Conservation (phyloP, 2,113 vertebrate genomes). For the Stomatorhinus ivindoensis region DNA sequence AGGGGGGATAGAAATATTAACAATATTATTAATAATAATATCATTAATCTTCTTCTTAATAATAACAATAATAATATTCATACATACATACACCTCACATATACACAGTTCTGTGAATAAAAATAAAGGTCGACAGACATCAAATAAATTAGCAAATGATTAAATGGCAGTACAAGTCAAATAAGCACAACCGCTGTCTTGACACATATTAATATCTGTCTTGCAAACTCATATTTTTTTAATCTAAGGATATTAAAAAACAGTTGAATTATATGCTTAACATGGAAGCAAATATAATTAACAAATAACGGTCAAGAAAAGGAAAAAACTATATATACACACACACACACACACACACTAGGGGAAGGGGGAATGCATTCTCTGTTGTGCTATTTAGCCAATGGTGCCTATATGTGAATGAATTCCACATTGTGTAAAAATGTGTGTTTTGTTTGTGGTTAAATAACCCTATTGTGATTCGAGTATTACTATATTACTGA, state of each 20-base stretch:
- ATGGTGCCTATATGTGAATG: not conserved
- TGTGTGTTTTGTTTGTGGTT: not conserved
- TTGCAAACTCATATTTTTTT: not conserved
- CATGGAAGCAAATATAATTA: not conserved
- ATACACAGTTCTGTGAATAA: not conserved
- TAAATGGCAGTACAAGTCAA: not conserved
- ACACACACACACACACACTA: not conserved
- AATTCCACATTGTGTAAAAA: not conserved
- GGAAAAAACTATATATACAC: not conserved
- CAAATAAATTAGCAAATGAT: not conserved
- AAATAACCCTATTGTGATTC: not conserved
- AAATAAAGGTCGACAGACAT: not conserved
- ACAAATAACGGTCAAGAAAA: not conserved
- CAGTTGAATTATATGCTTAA: not conserved
- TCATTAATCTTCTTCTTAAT: not conserved
- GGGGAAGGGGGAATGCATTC: not conserved
- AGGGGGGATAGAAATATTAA: not conserved
- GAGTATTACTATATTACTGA: not conserved
- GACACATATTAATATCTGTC: not conserved
- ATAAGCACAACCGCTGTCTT: not conserved
- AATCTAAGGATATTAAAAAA: not conserved
- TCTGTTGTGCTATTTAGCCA: not conserved
- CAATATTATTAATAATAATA: not conserved
- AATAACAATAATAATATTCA: not conserved
- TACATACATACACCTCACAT: not conserved